These are phyloP conservation scores for Lasioglossum vierecki DNA, from an alignment of 2,888 invertebrate species.

Conservation along the genomic window DNA sequence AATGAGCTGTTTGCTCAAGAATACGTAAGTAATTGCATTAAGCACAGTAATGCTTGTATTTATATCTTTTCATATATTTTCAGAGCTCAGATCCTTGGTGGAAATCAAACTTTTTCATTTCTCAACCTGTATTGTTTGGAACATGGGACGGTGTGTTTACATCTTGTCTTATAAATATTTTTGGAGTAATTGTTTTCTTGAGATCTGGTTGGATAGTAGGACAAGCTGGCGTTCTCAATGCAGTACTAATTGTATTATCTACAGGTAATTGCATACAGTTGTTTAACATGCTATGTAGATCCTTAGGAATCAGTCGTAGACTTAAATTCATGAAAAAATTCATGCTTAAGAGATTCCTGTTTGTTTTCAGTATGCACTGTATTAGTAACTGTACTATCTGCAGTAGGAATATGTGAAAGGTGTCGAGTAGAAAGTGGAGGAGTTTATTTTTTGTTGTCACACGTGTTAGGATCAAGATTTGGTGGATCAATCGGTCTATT, in stretches of 20 bases:
- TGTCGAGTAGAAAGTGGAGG: slow-evolving; percentile 98
- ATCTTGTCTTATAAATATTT: slow-evolving; percentile 98
- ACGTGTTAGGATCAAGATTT: slow-evolving; percentile 96
- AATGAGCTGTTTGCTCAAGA: slow-evolving; percentile 97
- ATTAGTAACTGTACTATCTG: slow-evolving; percentile 95
- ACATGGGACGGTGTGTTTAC: slow-evolving; percentile 99
- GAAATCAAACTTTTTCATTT: slow-evolving; percentile 98
- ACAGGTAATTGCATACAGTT: slow-evolving; percentile 86
- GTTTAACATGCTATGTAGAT: not conserved
- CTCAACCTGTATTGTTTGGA: slow-evolving; percentile 97
- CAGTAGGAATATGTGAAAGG: slow-evolving; percentile 98
- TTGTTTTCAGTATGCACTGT: slow-evolving; percentile 91
- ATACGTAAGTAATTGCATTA: slow-evolving; percentile 87
- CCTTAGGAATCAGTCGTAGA: not conserved
- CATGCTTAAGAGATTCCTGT: not conserved
- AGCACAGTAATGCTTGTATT: not conserved
- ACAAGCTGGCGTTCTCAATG: slow-evolving; percentile 93
- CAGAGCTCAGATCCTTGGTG: slow-evolving; percentile 95
- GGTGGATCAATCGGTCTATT: slow-evolving; percentile 96
- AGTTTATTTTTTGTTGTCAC: slow-evolving; percentile 97
- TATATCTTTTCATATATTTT: slow-evolving; percentile 71
- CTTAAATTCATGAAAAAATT: not conserved
- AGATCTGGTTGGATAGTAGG: slow-evolving; percentile 99
- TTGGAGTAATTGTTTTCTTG: slow-evolving; percentile 98
- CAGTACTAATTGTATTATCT: slow-evolving; percentile 91